Evolutionary conservation across 1,140 invertebrate genomes (phyloP), one percentile per base, ranked within the genome.

Genomic region (Drosophila kanapiae): DNA sequence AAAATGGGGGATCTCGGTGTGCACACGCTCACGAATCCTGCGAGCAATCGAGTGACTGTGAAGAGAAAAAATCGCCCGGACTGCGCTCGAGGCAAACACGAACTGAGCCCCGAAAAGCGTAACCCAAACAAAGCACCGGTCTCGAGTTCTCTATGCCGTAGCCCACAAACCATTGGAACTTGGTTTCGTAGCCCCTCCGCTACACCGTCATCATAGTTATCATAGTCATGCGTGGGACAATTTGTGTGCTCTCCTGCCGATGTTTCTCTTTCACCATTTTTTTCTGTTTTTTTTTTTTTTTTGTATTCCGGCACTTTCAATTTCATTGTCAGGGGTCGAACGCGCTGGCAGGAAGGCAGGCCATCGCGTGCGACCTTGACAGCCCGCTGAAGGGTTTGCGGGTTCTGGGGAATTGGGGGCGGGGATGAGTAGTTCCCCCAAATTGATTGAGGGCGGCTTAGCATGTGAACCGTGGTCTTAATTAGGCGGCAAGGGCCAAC

Each of bases 371-470:
- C 56, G 75, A 49, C 75, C 75, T 78, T 78, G 75, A 49, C 43
- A 31, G 62, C 27, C 45, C 33, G 62, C 67, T 45, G 42, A 48
- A 75, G 70, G 59, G 60, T 56, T 57, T n/a, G 31, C 11, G 27
- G 37, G 37, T 33, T 7, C 23, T 33, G 45, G 18, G 11, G 18
- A 29, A 13, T 6, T 40, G 16, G 38, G 27, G 13, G 11, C 18
- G 7, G 45, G 54, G 53, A 38, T 53, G 64, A 47, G 29, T 56
- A 33, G 45, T 27, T 56, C 37, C 45, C 61, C 3, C 27, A 27
- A 83, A 87, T 84, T 87, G 80, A 80, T 84, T 84, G 81, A 84
- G 65, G 80, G 74, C 77, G 58, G 56, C 67, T 79, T 82, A 56
- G 79, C 75, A 79, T 87, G 79, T 75, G 82, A 86, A 86, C 60